Evolutionary conservation across 2,113 vertebrate species (phyloP).

Genomic region (rat (Rattus norvegicus)): DNA sequence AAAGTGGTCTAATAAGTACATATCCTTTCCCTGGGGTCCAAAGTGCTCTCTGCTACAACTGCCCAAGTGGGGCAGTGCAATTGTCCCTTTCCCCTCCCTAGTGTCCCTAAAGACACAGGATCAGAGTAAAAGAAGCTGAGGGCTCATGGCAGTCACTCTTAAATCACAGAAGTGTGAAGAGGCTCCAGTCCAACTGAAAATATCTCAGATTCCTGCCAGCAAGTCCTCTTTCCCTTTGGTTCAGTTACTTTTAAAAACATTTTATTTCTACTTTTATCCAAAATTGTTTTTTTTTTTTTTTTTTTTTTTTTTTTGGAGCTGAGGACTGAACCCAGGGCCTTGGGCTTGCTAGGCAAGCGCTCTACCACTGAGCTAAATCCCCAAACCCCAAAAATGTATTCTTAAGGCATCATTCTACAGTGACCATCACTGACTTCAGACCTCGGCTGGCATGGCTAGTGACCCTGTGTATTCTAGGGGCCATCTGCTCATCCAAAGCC

Average conservation of each 20-base stretch:
- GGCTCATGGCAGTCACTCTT: not conserved
- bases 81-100: fast-evolving
- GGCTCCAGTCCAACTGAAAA: not conserved
- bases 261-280: not conserved
- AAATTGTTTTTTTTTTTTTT: not conserved
- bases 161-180: not conserved
- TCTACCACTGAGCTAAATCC: too few relatives aligned
- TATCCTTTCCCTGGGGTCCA: not conserved
- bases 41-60: not conserved
- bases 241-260: not conserved
- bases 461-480: not conserved
- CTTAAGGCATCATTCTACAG: not conserved
- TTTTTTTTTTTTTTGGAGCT: too few relatives aligned
- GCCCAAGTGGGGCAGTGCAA: too few relatives aligned
- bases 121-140: not conserved
- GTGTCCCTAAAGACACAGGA: not conserved
- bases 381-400: not conserved
- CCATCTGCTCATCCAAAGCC: not conserved
- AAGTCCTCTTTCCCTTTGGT: not conserved
- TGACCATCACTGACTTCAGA: not conserved
- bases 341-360: too few relatives aligned
- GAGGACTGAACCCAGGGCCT: too few relatives aligned
- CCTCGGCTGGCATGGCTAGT: not conserved
- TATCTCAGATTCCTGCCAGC: not conserved
- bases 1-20: not conserved